Evolutionary conservation across 2,113 vertebrate genomes (phyloP).

Genomic region (Coryphaenoides rupestris): DNA sequence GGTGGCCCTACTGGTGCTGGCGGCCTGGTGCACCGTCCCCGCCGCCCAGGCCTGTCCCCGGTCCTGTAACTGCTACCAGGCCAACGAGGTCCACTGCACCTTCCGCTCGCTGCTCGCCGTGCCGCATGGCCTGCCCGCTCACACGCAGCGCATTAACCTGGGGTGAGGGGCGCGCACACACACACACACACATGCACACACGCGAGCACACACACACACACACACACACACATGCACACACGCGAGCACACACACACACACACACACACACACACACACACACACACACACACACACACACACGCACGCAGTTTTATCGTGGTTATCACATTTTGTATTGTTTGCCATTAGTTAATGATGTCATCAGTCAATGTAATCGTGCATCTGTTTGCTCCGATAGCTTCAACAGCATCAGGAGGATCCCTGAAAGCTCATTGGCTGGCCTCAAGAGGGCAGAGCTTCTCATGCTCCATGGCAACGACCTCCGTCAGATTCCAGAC

Average conservation of each 20-base stretch:
- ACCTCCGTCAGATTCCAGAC: conserved; percentile 81
- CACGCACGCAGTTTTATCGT: no score
- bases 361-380: background rate
- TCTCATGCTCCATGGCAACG: conserved; percentile 92
- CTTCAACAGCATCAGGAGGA: conserved; percentile 86
- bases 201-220: background rate
- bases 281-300: no score
- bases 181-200: background rate
- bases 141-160: conserved; percentile 87
- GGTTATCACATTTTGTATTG: background rate
- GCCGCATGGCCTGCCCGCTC: conserved; percentile 74
- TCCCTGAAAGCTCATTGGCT: conserved; percentile 76
- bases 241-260: no score
- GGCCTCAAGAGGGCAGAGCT: conserved; percentile 82
- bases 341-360: background rate
- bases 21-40: conserved; percentile 33
- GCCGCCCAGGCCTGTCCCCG: conserved; percentile 72
- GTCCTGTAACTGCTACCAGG: conserved; percentile 86
- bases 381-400: conserved; percentile 56
- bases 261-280: no score
- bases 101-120: conserved; percentile 84
- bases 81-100: conserved; percentile 92
- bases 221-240: background rate
- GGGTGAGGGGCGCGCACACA: conserved; percentile 77
- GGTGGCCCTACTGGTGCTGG: conserved; percentile 63